Conservation (phyloP, 2,113 vertebrate species). For the Stegastes partitus region DNA sequence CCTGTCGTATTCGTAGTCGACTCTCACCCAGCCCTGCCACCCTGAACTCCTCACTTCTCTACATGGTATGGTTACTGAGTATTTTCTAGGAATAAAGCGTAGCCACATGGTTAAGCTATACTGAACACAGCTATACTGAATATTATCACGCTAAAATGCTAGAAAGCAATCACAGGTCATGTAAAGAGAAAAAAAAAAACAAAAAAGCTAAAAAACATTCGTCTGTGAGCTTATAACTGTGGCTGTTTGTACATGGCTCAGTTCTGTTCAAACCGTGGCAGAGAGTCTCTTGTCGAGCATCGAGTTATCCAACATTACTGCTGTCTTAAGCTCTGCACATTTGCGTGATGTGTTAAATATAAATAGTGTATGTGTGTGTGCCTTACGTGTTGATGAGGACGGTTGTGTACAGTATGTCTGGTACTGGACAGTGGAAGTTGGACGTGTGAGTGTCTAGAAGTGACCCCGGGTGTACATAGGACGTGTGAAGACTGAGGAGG, state of each 20-base stretch:
- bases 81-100: conserved; percentile 27
- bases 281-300: conserved; percentile 43
- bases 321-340: conserved; percentile 67
- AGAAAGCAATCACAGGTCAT: conserved; percentile 38
- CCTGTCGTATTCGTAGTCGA: conserved; percentile 43
- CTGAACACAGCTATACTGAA: conserved; percentile 28
- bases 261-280: conserved; percentile 18
- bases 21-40: conserved; percentile 8
- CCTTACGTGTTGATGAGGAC: conserved; percentile 63
- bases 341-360: conserved; percentile 58
- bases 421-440: conserved; percentile 32
- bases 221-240: conserved; percentile 53
- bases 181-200: conserved; percentile 18
- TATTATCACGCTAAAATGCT: conserved; percentile 45
- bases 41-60: conserved; percentile 14
- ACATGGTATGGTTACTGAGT: conserved; percentile 25
- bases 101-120: conserved; percentile 36
- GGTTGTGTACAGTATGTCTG: conserved; percentile 57
- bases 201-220: conserved; percentile 6
- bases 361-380: conserved; percentile 64
- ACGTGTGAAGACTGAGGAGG: conserved; percentile 33
- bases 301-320: conserved; percentile 43
- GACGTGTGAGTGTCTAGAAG: conserved; percentile 46
- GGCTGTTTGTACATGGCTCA: conserved; percentile 25
- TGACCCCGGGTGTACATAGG: conserved; percentile 58